A percentile compares a stretch with the other conserved stretches of the same genome.
Conservation (phyloP, 2,888 invertebrate genomes). For the Drosophila kambysellisi region DNA sequence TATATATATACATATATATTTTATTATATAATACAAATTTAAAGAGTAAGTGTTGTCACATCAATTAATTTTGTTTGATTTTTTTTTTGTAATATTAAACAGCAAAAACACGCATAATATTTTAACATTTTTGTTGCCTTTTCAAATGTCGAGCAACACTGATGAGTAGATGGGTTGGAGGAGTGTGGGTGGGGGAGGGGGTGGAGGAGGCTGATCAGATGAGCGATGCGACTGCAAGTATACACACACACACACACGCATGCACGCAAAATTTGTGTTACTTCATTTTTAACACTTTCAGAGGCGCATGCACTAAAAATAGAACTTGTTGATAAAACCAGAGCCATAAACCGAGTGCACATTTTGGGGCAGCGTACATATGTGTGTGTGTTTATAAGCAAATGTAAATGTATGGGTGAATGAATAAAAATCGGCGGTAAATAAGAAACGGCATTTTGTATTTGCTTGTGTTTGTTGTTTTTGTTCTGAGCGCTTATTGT, state of each 20-base stretch:
- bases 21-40: background rate
- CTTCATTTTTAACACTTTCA: constrained; percentile 58
- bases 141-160: background rate
- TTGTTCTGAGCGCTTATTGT: constrained; percentile 22
- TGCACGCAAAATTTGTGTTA: constrained; percentile 27
- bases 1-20: background rate
- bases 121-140: background rate
- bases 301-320: constrained; percentile 72
- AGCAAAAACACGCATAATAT: background rate
- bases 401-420: constrained; percentile 17
- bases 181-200: background rate
- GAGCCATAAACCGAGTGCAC: constrained; percentile 50
- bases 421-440: constrained; percentile 31
- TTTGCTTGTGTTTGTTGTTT: constrained; percentile 27
- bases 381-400: background rate
- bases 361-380: constrained; percentile 45
- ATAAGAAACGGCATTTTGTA: constrained; percentile 47
- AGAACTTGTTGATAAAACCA: constrained; percentile 81
- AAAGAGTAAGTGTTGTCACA: background rate
- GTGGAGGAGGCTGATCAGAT: background rate
- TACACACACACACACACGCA: constrained; percentile 3
- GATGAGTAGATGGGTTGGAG: background rate
- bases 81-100: background rate
- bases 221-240: background rate
- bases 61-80: background rate